These are phyloP conservation scores for Sialis lutaria DNA, from an alignment of 2,888 invertebrate species.

Conservation along the genomic window DNA sequence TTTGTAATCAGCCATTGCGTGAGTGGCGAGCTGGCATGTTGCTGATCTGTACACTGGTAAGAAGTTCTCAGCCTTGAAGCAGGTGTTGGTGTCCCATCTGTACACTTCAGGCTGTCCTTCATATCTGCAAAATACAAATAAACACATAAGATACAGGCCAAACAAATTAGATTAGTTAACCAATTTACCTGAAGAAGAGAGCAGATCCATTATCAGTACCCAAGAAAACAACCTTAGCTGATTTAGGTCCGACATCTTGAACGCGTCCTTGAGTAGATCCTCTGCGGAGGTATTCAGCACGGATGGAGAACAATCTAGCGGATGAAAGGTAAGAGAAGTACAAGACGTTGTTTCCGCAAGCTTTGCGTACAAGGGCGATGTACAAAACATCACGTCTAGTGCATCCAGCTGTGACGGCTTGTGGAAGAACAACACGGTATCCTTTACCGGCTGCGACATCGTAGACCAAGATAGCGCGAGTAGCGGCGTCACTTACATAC, in stretches of 20 bases:
- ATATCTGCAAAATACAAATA: conserved; percentile 27
- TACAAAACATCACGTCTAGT: conserved; percentile 44
- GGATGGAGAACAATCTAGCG: conserved; percentile 42
- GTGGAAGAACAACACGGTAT: conserved; percentile 44
- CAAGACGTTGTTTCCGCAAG: conserved; percentile 36
- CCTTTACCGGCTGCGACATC: conserved; percentile 42
- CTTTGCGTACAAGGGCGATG: conserved; percentile 38
- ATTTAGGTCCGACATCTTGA: conserved; percentile 36
- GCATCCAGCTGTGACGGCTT: conserved; percentile 30
- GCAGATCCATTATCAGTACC: conserved; percentile 43
- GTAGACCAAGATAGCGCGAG: conserved; percentile 47
- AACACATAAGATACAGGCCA: too few relatives aligned
- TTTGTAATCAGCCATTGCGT: conserved; percentile 37
- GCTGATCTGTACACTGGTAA: conserved; percentile 33
- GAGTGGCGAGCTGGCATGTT: conserved; percentile 35
- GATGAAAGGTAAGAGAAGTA: conserved; percentile 46
- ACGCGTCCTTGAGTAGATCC: conserved; percentile 33
- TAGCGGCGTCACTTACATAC: conserved; percentile 51
- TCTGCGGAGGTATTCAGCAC: conserved; percentile 39
- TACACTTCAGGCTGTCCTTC: conserved; percentile 38
- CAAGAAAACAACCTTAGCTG: conserved; percentile 36
- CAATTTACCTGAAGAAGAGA: conserved; percentile 23
- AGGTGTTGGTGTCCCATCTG: conserved; percentile 34
- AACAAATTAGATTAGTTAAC: too few relatives aligned
- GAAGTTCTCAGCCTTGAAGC: conserved; percentile 28